These are phyloP conservation scores for Tholera decimalis DNA, from an alignment of 2,888 invertebrate species.

Conservation along the genomic window DNA sequence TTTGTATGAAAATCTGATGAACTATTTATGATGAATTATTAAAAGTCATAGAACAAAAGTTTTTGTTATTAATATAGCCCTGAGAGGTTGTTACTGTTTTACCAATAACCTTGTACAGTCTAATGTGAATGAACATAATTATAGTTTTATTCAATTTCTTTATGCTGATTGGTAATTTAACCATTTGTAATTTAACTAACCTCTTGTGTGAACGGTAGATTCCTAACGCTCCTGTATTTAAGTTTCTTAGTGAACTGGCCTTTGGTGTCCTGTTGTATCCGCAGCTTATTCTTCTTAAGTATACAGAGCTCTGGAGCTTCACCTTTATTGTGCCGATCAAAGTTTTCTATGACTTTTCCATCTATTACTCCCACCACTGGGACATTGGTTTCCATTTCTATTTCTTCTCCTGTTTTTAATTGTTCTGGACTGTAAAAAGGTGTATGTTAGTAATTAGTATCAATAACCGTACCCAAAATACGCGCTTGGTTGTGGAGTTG, in stretches of 20 bases:
- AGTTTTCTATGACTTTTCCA: constrained; percentile 43
- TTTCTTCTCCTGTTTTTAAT: constrained; percentile 77
- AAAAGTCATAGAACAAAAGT: no score
- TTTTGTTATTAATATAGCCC: no score
- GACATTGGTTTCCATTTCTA: constrained; percentile 69
- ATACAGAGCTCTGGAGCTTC: constrained; percentile 67
- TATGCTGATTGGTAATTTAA: no score
- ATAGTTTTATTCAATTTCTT: no score
- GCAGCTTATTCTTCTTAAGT: constrained; percentile 71
- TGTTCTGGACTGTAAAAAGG: constrained; percentile 75
- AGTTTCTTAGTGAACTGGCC: constrained; percentile 72
- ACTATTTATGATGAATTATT: no score
- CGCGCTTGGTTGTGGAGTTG: no score
- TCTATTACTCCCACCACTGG: constrained; percentile 69
- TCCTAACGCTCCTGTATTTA: constrained; percentile 79
- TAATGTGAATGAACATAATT: no score
- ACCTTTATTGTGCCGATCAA: constrained; percentile 8
- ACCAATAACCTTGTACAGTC: no score
- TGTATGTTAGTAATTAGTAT: background rate
- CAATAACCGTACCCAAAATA: no score
- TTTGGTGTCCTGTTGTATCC: constrained; percentile 67
- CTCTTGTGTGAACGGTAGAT: constrained; percentile 64
- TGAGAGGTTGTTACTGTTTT: no score
- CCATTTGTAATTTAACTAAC: constrained; percentile 43
- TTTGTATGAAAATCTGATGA: no score